Percentiles rank a stretch among this genome's conserved stretches.
phyloP scores from a whole-genome alignment of 1,140 invertebrate species.

The Pachypeltis micranthus region DNA sequence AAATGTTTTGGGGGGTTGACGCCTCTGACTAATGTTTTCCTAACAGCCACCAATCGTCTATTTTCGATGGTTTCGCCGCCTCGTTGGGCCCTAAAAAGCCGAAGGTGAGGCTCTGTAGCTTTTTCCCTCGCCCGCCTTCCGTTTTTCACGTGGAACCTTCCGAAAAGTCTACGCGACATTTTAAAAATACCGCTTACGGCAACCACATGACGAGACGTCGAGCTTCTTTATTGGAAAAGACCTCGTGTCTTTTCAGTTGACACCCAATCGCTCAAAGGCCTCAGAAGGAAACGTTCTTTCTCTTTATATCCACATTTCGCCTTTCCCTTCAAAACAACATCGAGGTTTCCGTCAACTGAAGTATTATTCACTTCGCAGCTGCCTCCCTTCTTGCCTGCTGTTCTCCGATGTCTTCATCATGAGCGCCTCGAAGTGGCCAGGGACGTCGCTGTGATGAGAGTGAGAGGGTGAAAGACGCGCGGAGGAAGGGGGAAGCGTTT shows the following conservation, averaged over 20 bases:
- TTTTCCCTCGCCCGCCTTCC: not conserved
- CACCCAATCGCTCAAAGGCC: not conserved
- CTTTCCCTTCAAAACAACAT: not conserved
- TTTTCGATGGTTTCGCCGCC: not conserved
- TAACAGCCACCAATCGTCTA: not conserved
- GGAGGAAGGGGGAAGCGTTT: too few species aligned
- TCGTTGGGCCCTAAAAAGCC: too few species aligned
- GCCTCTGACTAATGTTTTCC: not conserved
- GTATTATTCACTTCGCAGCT: not conserved
- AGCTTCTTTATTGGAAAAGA: not conserved
- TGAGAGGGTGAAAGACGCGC: too few species aligned
- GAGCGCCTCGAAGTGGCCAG: too few species aligned
- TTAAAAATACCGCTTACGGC: not conserved
- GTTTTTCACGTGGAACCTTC: not conserved
- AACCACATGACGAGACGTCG: not conserved
- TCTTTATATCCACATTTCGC: too few species aligned
- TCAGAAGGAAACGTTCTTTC: not conserved
- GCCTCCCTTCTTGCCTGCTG: not conserved
- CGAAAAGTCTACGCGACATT: not conserved
- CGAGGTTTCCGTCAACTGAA: not conserved
- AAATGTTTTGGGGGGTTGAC: not conserved
- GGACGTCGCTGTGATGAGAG: too few species aligned
- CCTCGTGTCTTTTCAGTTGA: not conserved
- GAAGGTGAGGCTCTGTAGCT: not conserved
- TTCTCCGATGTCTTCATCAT: too few species aligned